These are phyloP conservation scores for Halictus ligatus DNA, from an alignment of 2,888 invertebrate species.

Conservation along the genomic window DNA sequence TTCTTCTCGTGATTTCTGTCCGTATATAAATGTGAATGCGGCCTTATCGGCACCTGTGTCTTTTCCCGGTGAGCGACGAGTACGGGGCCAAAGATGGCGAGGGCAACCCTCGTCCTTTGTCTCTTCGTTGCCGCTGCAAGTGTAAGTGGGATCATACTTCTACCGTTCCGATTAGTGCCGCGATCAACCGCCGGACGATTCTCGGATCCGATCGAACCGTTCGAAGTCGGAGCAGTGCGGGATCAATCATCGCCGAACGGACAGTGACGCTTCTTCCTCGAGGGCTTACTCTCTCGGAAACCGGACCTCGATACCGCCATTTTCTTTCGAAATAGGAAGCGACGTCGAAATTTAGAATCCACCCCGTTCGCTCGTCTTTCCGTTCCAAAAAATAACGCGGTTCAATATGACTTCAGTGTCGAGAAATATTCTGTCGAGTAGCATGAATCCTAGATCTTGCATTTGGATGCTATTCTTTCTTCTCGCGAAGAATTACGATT, in stretches of 20 bases:
- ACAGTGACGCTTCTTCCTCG: background rate
- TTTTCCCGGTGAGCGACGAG: background rate
- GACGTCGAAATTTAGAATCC: background rate
- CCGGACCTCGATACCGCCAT: background rate
- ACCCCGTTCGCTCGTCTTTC: background rate
- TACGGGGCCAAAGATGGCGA: slow-evolving; percentile 60
- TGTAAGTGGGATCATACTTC: slow-evolving; percentile 63
- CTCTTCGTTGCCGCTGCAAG: slow-evolving; percentile 43
- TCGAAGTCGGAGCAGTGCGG: background rate
- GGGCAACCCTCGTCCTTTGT: slow-evolving; percentile 58
- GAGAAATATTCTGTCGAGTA: background rate
- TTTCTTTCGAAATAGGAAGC: background rate
- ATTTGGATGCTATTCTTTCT: background rate
- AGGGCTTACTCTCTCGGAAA: too few relatives aligned
- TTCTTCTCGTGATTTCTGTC: background rate
- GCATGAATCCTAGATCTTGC: background rate
- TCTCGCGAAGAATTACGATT: background rate
- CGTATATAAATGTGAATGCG: slow-evolving; percentile 46
- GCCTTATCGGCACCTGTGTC: background rate
- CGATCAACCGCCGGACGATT: background rate
- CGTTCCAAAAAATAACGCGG: background rate
- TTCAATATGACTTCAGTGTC: background rate
- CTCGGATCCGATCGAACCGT: background rate
- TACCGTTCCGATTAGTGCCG: background rate
- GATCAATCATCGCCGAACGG: background rate